phyloP scores from a whole-genome alignment of 2,797 vertebrate species.

The Stomatorhinus walkeri region DNA sequence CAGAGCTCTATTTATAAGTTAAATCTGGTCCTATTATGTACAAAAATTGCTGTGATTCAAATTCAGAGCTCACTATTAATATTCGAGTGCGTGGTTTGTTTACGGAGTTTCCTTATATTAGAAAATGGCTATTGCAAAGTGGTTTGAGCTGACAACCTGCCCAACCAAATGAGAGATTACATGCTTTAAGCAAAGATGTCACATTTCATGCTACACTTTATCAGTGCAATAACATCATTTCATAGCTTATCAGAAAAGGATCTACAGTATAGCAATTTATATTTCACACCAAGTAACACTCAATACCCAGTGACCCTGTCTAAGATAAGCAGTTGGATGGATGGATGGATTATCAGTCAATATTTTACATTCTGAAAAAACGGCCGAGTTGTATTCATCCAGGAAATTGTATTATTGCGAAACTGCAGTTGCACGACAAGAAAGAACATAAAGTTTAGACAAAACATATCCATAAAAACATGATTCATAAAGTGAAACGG shows the following conservation, averaged over 20 bases:
- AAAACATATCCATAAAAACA: neutral
- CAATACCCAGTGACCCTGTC: neutral
- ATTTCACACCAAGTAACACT: constrained; percentile 1
- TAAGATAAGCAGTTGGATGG: neutral
- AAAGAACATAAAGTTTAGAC: neutral
- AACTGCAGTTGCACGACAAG: neutral
- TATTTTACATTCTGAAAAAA: neutral
- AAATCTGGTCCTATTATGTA: neutral
- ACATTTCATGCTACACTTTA: neutral
- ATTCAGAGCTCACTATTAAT: neutral
- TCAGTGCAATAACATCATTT: neutral
- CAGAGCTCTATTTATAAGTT: neutral
- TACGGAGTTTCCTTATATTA: neutral
- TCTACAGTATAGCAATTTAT: neutral
- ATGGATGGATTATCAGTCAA: neutral
- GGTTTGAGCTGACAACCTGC: neutral
- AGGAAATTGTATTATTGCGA: neutral
- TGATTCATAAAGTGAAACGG: neutral
- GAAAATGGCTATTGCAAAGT: neutral
- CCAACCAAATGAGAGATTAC: neutral
- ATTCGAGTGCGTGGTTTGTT: neutral
- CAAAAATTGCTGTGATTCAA: neutral
- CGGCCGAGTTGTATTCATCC: neutral
- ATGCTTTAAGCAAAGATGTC: neutral
- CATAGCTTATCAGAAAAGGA: neutral